phyloP scores from a whole-genome alignment of 1,140 invertebrate species.

The Hylaeus anthracinus region DNA sequence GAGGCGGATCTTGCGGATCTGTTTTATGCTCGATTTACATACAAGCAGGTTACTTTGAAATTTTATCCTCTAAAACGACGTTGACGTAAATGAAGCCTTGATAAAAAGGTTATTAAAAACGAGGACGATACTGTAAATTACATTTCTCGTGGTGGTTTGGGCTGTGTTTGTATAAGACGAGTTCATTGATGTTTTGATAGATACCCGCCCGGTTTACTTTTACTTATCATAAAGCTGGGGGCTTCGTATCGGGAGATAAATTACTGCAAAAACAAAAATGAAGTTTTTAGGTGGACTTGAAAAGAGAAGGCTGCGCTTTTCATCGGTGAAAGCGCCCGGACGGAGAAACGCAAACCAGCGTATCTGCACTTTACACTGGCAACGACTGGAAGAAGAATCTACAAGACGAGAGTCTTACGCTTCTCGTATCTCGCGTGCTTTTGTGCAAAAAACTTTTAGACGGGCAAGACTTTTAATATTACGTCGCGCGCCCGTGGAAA shows the following conservation, averaged over 20 bases:
- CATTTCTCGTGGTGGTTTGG: neutral
- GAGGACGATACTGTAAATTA: too few species aligned
- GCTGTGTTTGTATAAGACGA: too few species aligned
- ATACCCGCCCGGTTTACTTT: conserved; percentile 19
- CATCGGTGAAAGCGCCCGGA: conserved; percentile 7
- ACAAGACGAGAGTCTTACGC: conserved; percentile 18
- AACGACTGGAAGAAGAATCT: conserved; percentile 1
- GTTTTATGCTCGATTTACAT: neutral
- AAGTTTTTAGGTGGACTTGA: neutral
- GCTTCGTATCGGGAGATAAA: conserved; percentile 25
- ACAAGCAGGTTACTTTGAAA: neutral
- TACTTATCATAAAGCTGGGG: conserved; percentile 1
- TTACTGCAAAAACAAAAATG: conserved; percentile 12
- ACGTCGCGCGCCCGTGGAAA: neutral
- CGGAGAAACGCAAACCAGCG: neutral
- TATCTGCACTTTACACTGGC: neutral
- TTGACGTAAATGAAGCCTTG: too few species aligned
- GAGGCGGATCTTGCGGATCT: neutral
- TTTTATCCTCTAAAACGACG: neutral
- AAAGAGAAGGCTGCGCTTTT: conserved; percentile 10
- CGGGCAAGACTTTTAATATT: conserved; percentile 26
- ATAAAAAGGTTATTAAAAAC: too few species aligned
- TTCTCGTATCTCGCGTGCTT: conserved; percentile 8
- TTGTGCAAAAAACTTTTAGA: conserved; percentile 28
- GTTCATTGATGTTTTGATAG: too few species aligned